Evolutionary conservation across 2,888 invertebrate genomes (phyloP), one percentile per base, ranked within the genome.

Genomic region (Epicampocera succincta): DNA sequence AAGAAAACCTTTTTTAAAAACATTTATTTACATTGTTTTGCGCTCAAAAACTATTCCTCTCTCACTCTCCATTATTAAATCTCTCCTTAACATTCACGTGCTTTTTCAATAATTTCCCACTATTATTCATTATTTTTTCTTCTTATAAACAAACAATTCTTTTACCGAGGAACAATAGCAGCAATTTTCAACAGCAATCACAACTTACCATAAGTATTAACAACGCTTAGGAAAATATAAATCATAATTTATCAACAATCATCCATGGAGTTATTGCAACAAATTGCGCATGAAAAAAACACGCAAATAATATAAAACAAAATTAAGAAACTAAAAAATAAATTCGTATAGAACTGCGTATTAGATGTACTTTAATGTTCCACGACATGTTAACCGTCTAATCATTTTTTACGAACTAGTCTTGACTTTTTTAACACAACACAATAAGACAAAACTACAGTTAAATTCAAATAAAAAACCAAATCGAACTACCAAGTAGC

Each of bases 121-220:
- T 68, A 50, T 50, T 61, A 3, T 13, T 48, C 48, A 11, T 52
- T 52, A 52, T 25, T 6, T 11, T 38, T 60, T 40, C 15, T 33
- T 9, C 8, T 33, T 9, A 33, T 8, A 33, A 9, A 33, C 8
- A 33, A 33, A 33, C 33, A 33, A 9, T 33, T 33, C 33, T 48
- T 50, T 21, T 5, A 15, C 40, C 12, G 5, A 29, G 8, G n/a
- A 38, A 19, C 48, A 60, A 38, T 48, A 58, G 50, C 8, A 46
- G 15, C 4, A 60, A 48, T 15, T 17, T 21, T 11, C 1, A 21
- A 0, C 17, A 73, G 8, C 8, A 6, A 40, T 40, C 12, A 17
- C 33, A 83, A 90, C 90, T 90, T 87, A 91, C 91, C 91, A 85
- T 91, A 91, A 85, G 89, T 90, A 84, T 88, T 90, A 74, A 87